Percentiles rank a stretch among this genome's conserved stretches.
These are phyloP conservation scores for Oncorhynchus gorbuscha DNA, from an alignment of 2,113 vertebrate species.

Conservation along the genomic window DNA sequence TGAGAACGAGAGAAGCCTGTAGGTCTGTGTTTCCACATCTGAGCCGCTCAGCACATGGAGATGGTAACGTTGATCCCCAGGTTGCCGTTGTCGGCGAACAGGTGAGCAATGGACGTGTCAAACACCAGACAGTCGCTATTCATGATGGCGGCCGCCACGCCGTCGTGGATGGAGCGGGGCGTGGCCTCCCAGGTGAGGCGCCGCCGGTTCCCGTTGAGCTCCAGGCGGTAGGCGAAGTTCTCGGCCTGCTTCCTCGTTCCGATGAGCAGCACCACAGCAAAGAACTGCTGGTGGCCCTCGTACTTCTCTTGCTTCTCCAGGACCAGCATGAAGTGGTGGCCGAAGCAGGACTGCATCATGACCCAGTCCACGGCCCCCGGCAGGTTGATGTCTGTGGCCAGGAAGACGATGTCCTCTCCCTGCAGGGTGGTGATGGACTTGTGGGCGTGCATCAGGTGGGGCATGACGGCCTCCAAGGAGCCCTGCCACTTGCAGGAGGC, in stretches of 20 bases:
- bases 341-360: slow-evolving; percentile 81
- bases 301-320: slow-evolving; percentile 80
- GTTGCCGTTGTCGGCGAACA: slow-evolving; percentile 77
- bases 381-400: slow-evolving; percentile 78
- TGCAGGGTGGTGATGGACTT: slow-evolving; percentile 78
- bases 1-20: neutral
- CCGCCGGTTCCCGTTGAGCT: slow-evolving; percentile 76
- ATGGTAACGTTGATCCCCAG: slow-evolving; percentile 79
- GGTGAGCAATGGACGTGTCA: slow-evolving; percentile 74
- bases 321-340: slow-evolving; percentile 79
- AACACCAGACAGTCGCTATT: slow-evolving; percentile 80
- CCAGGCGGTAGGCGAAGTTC: slow-evolving; percentile 78
- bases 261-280: slow-evolving; percentile 76
- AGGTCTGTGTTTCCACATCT: neutral
- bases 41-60: slow-evolving; percentile 73
- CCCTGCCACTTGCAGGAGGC: slow-evolving; percentile 80
- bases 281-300: slow-evolving; percentile 78
- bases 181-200: slow-evolving; percentile 80
- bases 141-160: slow-evolving; percentile 73
- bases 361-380: slow-evolving; percentile 79
- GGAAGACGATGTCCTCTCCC: slow-evolving; percentile 79
- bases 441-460: slow-evolving; percentile 78
- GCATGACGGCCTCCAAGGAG: slow-evolving; percentile 77
- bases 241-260: slow-evolving; percentile 76
- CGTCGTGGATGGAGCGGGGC: slow-evolving; percentile 76